These are phyloP conservation scores for Tichodroma muraria DNA, from an alignment of 2,113 vertebrate species.

Conservation along the genomic window DNA sequence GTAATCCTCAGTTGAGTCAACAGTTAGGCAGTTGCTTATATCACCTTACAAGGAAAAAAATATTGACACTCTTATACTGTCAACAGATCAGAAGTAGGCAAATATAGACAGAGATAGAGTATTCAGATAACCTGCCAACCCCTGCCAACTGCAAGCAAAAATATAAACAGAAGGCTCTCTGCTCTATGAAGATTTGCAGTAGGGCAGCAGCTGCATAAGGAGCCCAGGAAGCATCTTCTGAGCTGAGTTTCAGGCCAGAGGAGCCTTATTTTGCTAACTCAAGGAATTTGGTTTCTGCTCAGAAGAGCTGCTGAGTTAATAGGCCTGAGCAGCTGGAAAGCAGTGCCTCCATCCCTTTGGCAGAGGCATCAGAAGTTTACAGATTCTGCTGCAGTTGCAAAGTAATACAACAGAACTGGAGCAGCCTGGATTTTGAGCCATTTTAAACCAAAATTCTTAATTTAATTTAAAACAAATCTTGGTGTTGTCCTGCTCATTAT, in stretches of 20 bases:
- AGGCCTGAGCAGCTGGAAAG: background rate
- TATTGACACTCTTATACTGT: constrained; percentile 49
- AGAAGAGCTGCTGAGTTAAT: background rate
- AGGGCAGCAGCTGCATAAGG: background rate
- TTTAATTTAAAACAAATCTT: background rate
- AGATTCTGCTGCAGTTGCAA: background rate
- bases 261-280: background rate
- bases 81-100: constrained; percentile 49
- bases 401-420: background rate
- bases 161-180: constrained; percentile 22
- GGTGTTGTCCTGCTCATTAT: background rate
- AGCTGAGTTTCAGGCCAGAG: background rate
- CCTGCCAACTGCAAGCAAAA: background rate
- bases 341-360: background rate
- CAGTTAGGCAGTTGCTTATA: constrained; percentile 30
- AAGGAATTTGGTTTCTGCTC: background rate
- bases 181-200: background rate
- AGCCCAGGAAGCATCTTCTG: background rate
- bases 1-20: constrained; percentile 57
- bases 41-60: constrained; percentile 51
- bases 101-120: constrained; percentile 51
- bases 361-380: background rate
- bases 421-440: background rate
- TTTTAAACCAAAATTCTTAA: background rate
- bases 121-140: constrained; percentile 39